Conservation (phyloP, 2,888 invertebrate species). For the Drosophila mimetica region DNA sequence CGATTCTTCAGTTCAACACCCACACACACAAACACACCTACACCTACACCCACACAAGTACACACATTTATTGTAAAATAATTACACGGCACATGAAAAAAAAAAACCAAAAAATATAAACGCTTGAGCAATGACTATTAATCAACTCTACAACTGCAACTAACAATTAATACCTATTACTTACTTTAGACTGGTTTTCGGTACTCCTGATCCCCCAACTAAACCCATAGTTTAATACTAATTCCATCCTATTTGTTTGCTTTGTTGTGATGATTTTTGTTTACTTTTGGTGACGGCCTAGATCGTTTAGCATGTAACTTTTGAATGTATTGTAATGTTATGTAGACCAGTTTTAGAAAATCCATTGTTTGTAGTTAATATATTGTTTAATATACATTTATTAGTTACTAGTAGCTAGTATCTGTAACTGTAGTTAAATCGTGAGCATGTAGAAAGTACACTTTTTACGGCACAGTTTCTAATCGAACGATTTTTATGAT, state of each 20-base stretch:
- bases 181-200: slow-evolving; percentile 42
- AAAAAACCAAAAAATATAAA: slow-evolving; percentile 14
- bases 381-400: slow-evolving; percentile 1
- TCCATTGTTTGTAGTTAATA: slow-evolving; percentile 12
- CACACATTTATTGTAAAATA: slow-evolving; percentile 54
- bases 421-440: slow-evolving; percentile 12
- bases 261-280: slow-evolving; percentile 43
- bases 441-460: slow-evolving; percentile 20
- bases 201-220: slow-evolving; percentile 39
- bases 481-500: slow-evolving; percentile 54
- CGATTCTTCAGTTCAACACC: slow-evolving; percentile 41
- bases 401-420: slow-evolving; percentile 3
- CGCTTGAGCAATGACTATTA: slow-evolving; percentile 64
- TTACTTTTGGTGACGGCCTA: slow-evolving; percentile 32
- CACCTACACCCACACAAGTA: slow-evolving; percentile 12
- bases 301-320: slow-evolving; percentile 11
- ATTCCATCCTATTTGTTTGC: slow-evolving; percentile 38
- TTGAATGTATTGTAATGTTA: neutral
- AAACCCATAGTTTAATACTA: slow-evolving; percentile 38
- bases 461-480: slow-evolving; percentile 44
- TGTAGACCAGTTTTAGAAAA: slow-evolving; percentile 23
- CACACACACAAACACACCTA: slow-evolving; percentile 28
- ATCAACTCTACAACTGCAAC: slow-evolving; percentile 44
- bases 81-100: slow-evolving; percentile 57
- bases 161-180: slow-evolving; percentile 27